Evolutionary conservation across 2,888 invertebrate genomes (phyloP), one percentile per base, ranked within the genome.

Genomic region (Hylaea fasciaria): DNA sequence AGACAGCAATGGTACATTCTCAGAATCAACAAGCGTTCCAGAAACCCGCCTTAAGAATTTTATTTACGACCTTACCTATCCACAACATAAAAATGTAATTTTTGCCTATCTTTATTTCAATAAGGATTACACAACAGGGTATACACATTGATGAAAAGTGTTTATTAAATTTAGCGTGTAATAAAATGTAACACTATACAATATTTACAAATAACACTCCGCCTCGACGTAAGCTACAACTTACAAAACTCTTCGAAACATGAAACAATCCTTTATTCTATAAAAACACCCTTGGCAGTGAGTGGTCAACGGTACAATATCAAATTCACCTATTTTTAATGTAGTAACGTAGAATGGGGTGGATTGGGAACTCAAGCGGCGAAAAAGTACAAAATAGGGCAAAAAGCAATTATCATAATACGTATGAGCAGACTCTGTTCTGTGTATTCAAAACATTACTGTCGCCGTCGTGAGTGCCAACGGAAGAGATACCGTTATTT

Each of bases 121-220:
- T 1, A 22, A 28, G 14, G 11, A 22, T 35, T 8, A 55, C 12
- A 51, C 39, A 52, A 52, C 62, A 52, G 22, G 44, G 43, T 32
- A 41, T 51, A 47, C n/a, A n/a, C n/a, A 52, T 60, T 60, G 63
- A 68, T 62, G 46, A 59, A 73, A 74, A 77, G 74, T 80, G 77
- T 82, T 80, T 83, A 81, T 78, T 80, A 77, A 77, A 78, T 74
- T 72, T 66, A 1, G 78, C 77, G 80, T 83, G 83, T 87, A 61
- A 55, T 56, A 82, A 83, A 84, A 81, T 76, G 74, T 84, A 83
- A 83, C 81, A 84, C 82, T 87, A 80, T 87, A 87, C 85, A 87
- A 77, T 86, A 84, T 84, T 77, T 83, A 83, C 83, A 83, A 77
- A 77, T 64, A 71, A 71, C 66, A 60, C 58, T 63, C 63, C 62